These are phyloP conservation scores for Jaculus jaculus DNA, from an alignment of 2,113 vertebrate species.

Conservation along the genomic window DNA sequence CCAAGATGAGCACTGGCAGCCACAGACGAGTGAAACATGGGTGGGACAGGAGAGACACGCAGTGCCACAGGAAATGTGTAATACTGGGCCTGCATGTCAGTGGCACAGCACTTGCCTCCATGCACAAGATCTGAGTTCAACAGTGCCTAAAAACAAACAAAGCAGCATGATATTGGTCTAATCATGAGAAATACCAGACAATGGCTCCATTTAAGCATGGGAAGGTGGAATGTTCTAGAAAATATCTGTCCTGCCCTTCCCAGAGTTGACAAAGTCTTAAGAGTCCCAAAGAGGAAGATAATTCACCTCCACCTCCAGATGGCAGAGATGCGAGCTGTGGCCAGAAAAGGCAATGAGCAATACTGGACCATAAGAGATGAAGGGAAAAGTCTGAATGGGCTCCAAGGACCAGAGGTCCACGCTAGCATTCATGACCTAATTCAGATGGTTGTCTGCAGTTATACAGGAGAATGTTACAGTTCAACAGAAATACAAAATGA, in stretches of 20 bases:
- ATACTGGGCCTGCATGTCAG: neutral
- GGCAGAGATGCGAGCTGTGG: neutral
- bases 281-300: neutral
- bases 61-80: neutral
- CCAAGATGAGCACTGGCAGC: neutral
- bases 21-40: neutral
- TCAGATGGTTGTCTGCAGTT: neutral
- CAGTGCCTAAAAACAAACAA: neutral
- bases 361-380: neutral
- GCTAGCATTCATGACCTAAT: neutral
- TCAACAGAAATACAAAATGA: neutral
- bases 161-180: neutral
- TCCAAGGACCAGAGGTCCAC: neutral
- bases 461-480: neutral
- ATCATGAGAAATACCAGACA: neutral
- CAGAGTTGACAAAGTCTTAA: neutral
- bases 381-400: fast-evolving
- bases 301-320: neutral
- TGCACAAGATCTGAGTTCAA: neutral
- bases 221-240: neutral
- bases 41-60: neutral
- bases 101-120: neutral
- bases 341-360: neutral
- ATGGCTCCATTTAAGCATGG: neutral
- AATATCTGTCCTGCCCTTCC: neutral